Percentiles rank a stretch among this genome's conserved stretches.
Evolutionary conservation across 2,888 invertebrate species (phyloP).

Genomic region (Macrophya annulata): DNA sequence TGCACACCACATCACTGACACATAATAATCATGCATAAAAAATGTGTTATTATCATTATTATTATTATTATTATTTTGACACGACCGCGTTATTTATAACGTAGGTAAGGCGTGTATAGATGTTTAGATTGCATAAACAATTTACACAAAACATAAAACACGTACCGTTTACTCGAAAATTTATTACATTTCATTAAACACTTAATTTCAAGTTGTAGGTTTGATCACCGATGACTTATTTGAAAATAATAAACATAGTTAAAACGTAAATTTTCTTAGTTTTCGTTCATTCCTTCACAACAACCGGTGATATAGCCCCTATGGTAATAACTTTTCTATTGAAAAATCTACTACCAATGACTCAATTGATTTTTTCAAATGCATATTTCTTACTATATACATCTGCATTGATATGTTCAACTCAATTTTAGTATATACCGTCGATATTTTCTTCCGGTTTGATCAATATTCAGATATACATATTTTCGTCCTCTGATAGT

Average conservation of each 20-base stretch:
- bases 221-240: not conserved
- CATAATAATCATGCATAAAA: conserved; percentile 27
- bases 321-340: not conserved
- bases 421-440: not conserved
- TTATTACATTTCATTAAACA: not conserved
- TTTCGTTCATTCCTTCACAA: not conserved
- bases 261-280: not conserved
- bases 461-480: conserved; percentile 18
- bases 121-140: not conserved
- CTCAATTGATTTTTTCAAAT: not conserved
- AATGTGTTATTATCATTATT: not conserved
- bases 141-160: conserved; percentile 17
- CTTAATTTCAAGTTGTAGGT: not conserved
- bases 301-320: not conserved
- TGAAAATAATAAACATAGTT: not conserved
- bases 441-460: conserved; percentile 31
- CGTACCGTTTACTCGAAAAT: not conserved
- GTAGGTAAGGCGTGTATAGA: not conserved
- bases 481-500: not conserved
- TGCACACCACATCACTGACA: conserved; percentile 11
- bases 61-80: not conserved
- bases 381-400: conserved; percentile 6
- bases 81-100: not conserved
- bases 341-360: not conserved
- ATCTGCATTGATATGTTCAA: not conserved